Evolutionary conservation across 2,888 invertebrate species (phyloP).

Genomic region (Strigamia crassipes): DNA sequence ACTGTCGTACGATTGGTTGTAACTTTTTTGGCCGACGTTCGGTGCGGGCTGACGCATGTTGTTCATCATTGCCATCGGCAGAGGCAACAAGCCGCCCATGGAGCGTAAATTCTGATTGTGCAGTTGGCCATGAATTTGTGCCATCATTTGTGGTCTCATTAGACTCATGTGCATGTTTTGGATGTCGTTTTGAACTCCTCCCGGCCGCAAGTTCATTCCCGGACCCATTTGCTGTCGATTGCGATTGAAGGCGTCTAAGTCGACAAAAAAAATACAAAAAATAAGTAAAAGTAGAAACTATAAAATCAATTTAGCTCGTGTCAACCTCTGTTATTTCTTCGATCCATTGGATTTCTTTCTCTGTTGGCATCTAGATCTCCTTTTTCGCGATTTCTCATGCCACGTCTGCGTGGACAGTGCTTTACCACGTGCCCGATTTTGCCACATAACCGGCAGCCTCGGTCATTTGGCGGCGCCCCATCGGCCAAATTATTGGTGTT

Average conservation of each 20-base stretch:
- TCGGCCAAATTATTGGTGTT: conserved; percentile 58
- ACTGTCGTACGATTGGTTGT: background rate
- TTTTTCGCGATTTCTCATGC: conserved; percentile 7
- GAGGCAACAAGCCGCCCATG: background rate
- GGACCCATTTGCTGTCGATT: conserved; percentile 6
- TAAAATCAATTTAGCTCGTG: background rate
- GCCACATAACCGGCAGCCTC: conserved; percentile 63
- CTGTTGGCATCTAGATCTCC: background rate
- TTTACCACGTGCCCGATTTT: conserved; percentile 64
- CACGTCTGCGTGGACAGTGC: conserved; percentile 58
- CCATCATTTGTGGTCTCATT: background rate
- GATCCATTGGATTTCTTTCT: background rate
- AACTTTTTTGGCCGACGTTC: background rate
- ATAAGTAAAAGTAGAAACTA: background rate
- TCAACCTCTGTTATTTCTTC: background rate
- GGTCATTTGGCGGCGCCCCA: conserved; percentile 62
- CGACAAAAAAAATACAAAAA: background rate
- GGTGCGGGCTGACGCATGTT: background rate
- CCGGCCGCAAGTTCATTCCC: background rate
- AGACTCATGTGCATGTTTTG: conserved; percentile 4
- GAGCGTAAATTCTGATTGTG: background rate
- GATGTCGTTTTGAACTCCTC: background rate
- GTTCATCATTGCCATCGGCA: background rate
- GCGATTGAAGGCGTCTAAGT: background rate
- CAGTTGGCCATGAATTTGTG: background rate